Conservation (phyloP, 2,797 vertebrate species). For the Liparis tanakae region DNA sequence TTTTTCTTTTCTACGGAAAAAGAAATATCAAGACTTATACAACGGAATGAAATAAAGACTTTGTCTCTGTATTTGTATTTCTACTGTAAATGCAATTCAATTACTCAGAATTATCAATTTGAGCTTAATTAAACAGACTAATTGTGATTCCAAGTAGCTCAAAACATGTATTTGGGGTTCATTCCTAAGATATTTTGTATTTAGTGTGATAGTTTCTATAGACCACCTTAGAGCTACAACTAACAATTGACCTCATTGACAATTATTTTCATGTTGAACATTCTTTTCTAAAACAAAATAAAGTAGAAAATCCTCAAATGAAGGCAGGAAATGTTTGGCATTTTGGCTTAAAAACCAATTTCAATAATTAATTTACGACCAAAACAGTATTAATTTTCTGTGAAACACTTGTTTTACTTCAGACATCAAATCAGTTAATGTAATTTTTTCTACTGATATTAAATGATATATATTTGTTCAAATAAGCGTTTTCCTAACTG, state of each 20-base stretch:
- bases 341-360: slow-evolving; percentile 1
- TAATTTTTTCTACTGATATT: background rate
- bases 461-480: background rate
- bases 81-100: slow-evolving; percentile 25
- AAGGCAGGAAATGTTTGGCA: background rate
- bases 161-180: slow-evolving; percentile 4
- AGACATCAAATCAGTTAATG: background rate
- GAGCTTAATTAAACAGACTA: background rate
- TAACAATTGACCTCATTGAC: background rate
- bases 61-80: slow-evolving; percentile 23
- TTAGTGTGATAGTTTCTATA: background rate
- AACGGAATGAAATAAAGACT: slow-evolving; percentile 27
- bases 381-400: background rate
- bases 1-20: slow-evolving; percentile 1
- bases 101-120: slow-evolving; percentile 25
- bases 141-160: slow-evolving; percentile 6
- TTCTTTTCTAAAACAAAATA: slow-evolving; percentile 5
- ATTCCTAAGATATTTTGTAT: background rate
- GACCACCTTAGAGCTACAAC: background rate
- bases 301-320: background rate
- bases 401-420: background rate
- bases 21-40: slow-evolving; percentile 20
- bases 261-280: slow-evolving; percentile 6
- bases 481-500: background rate
- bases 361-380: background rate